phyloP scores from a whole-genome alignment of 2,797 vertebrate genomes.

The Malacoctenus gilli region DNA sequence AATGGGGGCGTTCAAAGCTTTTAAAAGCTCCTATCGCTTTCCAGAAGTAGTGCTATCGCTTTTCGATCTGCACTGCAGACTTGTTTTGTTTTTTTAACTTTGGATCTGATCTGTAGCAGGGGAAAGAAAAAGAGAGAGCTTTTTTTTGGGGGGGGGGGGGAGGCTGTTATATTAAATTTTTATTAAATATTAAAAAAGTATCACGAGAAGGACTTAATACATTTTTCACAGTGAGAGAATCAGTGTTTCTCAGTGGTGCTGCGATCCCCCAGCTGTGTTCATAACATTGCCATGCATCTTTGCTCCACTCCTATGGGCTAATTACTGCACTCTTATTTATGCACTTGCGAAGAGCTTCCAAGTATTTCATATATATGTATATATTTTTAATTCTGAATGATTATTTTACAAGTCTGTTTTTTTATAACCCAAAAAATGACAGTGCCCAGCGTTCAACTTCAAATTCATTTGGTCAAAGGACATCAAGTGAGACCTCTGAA shows the following conservation, averaged over 20 bases:
- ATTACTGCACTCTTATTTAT: constrained; percentile 31
- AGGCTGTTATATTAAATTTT: constrained; percentile 37
- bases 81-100: constrained; percentile 1
- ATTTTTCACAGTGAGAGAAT: constrained; percentile 43
- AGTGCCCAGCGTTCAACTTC: constrained; percentile 4
- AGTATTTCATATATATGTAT: constrained; percentile 24
- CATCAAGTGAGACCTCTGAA: constrained; percentile 20
- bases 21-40: constrained; percentile 37
- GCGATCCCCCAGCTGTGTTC: constrained; percentile 14
- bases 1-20: constrained; percentile 49
- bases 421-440: too few relatives aligned
- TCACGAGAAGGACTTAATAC: constrained; percentile 32
- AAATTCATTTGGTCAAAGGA: constrained; percentile 18
- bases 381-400: constrained; percentile 22
- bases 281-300: constrained; percentile 23
- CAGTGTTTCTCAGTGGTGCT: constrained; percentile 19
- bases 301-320: constrained; percentile 42
- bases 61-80: constrained; percentile 8
- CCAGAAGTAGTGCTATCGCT: too few relatives aligned
- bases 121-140: too few relatives aligned
- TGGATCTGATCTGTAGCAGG: too few relatives aligned
- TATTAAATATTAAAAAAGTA: constrained; percentile 59
- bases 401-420: too few relatives aligned
- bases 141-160: background rate
- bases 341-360: constrained; percentile 14